phyloP scores from a whole-genome alignment of 2,888 invertebrate genomes.

The Brenthis daphne region DNA sequence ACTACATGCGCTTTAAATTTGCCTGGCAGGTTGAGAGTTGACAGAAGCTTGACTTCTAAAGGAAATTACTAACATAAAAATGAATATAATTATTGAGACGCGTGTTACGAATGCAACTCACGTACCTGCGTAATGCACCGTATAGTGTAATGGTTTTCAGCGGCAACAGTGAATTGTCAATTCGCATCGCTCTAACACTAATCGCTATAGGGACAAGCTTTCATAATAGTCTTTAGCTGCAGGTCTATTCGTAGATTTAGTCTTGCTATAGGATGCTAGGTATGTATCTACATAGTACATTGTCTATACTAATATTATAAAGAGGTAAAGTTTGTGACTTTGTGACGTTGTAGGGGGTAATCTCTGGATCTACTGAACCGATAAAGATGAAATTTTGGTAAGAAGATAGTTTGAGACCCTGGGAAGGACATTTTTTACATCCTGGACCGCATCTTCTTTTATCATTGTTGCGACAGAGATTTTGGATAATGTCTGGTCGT shows the following conservation, averaged over 20 bases:
- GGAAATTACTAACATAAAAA: not conserved
- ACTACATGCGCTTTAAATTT: too few species aligned
- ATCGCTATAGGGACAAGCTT: conserved; percentile 6
- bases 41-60: not conserved
- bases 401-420: too few species aligned
- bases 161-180: conserved; percentile 14
- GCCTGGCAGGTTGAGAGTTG: too few species aligned
- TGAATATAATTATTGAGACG: not conserved
- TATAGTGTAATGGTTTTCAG: conserved; percentile 22
- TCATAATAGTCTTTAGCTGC: not conserved
- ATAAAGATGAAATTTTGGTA: too few species aligned
- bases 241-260: not conserved
- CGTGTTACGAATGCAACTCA: conserved; percentile 3
- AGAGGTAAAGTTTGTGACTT: too few species aligned
- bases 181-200: conserved; percentile 18
- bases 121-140: not conserved
- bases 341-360: too few species aligned
- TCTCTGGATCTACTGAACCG: too few species aligned
- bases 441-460: too few species aligned
- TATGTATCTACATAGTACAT: not conserved
- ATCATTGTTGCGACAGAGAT: too few species aligned
- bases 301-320: too few species aligned
- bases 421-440: too few species aligned
- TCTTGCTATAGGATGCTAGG: not conserved
- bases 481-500: too few species aligned